A percentile compares a stretch with the other conserved stretches of the same genome.
phyloP scores from a whole-genome alignment of 2,113 vertebrate species.

The Xyrauchen texanus region DNA sequence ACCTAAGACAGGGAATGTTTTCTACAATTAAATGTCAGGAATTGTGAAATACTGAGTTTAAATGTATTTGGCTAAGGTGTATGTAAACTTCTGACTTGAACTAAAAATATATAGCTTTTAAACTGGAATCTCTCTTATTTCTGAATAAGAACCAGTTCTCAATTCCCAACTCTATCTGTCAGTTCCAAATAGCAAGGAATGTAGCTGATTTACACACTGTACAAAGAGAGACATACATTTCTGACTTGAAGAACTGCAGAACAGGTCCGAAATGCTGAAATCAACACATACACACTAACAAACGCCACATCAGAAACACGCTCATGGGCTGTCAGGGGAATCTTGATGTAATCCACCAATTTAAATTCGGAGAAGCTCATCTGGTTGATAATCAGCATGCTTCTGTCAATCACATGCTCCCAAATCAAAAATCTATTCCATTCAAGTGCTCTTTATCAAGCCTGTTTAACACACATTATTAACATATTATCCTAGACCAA shows the following conservation, averaged over 20 bases:
- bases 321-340: constrained; percentile 12
- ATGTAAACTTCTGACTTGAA: too few relatives aligned
- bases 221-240: not conserved
- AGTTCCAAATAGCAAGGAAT: too few relatives aligned
- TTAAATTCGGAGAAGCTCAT: constrained; percentile 35
- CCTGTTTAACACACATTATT: constrained; percentile 39
- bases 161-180: too few relatives aligned
- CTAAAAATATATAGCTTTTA: too few relatives aligned
- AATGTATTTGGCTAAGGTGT: too few relatives aligned
- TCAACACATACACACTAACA: not conserved
- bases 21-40: too few relatives aligned
- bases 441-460: constrained; percentile 36
- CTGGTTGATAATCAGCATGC: constrained; percentile 31
- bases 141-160: too few relatives aligned
- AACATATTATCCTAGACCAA: constrained; percentile 23
- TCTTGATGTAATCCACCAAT: constrained; percentile 34
- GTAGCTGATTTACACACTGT: not conserved
- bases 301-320: not conserved
- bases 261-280: not conserved
- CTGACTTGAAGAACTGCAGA: not conserved
- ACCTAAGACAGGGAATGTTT: too few relatives aligned
- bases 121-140: too few relatives aligned
- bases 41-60: too few relatives aligned
- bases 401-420: constrained; percentile 41
- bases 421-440: constrained; percentile 38